A percentile compares a stretch with the other conserved stretches of the same genome.
Conservation (phyloP, 2,113 vertebrate genomes). For the Sturnus vulgaris region DNA sequence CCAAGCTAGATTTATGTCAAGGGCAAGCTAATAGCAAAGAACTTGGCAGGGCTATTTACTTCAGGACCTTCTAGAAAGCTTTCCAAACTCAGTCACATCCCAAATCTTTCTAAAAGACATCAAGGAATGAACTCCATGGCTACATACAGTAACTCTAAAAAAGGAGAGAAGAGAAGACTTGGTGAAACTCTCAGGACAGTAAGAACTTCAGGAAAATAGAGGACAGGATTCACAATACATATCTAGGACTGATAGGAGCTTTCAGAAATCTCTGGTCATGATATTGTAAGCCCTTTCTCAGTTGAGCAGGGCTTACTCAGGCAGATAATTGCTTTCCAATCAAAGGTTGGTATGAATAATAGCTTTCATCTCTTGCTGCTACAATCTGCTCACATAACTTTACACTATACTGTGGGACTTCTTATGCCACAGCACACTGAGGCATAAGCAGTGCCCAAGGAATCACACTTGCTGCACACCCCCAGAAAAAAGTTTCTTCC, state of each 20-base stretch:
- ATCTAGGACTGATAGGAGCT: not conserved
- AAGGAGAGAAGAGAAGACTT: not conserved
- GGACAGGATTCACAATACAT: not conserved
- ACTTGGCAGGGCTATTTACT: not conserved
- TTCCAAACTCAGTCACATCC: not conserved
- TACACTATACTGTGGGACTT: not conserved
- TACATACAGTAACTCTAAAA: not conserved
- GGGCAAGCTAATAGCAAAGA: not conserved
- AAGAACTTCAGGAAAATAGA: not conserved
- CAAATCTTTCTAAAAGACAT: not conserved
- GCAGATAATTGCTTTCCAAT: constrained; percentile 7
- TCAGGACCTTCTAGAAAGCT: not conserved
- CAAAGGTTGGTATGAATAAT: not conserved
- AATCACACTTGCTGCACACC: not conserved
- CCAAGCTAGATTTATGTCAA: not conserved
- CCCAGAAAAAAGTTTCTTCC: not conserved
- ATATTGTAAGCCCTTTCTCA: not conserved
- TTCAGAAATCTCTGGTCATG: not conserved
- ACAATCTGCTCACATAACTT: not conserved
- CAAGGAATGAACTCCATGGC: not conserved
- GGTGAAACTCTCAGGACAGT: not conserved
- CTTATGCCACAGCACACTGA: not conserved
- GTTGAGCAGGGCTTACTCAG: not conserved
- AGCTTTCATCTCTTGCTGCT: not conserved
- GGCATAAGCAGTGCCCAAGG: not conserved